Evolutionary conservation across 2,797 vertebrate species (phyloP).

Genomic region (Oophaga sylvatica): DNA sequence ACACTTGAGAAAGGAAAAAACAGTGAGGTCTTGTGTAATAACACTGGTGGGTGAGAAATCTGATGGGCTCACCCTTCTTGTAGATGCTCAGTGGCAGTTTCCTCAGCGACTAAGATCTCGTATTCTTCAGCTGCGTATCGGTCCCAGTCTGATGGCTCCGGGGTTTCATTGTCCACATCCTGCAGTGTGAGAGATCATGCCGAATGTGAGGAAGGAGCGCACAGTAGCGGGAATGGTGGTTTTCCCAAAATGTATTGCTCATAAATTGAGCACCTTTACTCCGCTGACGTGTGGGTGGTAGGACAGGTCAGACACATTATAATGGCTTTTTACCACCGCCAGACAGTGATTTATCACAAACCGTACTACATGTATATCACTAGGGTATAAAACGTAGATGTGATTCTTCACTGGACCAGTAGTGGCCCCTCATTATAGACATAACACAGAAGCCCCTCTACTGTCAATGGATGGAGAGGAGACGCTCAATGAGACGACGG

Average conservation of each 20-base stretch:
- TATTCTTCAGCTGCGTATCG: slow-evolving; percentile 97
- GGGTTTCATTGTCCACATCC: slow-evolving; percentile 91
- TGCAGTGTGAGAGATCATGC: slow-evolving; percentile 62
- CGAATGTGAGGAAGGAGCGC: not conserved
- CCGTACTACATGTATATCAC: no score
- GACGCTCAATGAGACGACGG: not conserved
- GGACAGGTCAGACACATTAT: no score
- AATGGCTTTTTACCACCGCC: no score
- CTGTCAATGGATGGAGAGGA: not conserved
- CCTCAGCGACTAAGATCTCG: slow-evolving; percentile 95
- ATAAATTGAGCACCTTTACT: no score
- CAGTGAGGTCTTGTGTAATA: not conserved
- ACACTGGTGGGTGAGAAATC: not conserved
- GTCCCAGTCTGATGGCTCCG: slow-evolving; percentile 98
- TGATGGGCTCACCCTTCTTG: slow-evolving; percentile 85
- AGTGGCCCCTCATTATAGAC: not conserved
- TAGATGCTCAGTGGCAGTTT: slow-evolving; percentile 92
- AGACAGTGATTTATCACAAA: no score
- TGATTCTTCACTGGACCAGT: no score
- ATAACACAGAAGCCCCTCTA: no score
- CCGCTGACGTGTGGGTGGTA: no score
- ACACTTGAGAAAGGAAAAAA: not conserved
- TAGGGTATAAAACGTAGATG: no score
- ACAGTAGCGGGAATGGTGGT: no score
- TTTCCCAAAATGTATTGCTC: no score